Conservation (phyloP, 2,888 invertebrate genomes). For the Spilarctia lutea region DNA sequence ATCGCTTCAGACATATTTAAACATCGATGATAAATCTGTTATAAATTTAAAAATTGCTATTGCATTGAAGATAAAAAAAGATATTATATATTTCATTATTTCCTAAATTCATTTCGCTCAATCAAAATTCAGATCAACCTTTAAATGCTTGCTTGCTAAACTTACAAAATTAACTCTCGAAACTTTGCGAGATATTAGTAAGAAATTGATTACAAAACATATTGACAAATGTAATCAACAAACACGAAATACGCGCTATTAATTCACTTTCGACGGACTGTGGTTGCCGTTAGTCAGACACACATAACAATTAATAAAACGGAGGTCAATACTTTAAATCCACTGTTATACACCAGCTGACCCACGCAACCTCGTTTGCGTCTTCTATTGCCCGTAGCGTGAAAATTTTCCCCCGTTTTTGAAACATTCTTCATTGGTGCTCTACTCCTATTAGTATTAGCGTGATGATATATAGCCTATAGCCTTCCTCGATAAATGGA, state of each 20-base stretch:
- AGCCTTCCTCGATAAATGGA: too few species aligned
- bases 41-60: too few species aligned
- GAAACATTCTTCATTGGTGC: too few species aligned
- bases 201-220: not conserved
- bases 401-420: too few species aligned
- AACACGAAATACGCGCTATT: not conserved
- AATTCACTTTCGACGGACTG: not conserved
- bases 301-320: not conserved
- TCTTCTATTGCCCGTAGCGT: too few species aligned
- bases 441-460: too few species aligned
- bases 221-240: not conserved
- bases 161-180: not conserved
- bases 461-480: too few species aligned
- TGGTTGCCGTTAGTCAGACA: not conserved
- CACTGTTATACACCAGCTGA: too few species aligned
- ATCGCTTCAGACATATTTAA: not conserved
- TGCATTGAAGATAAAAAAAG: not conserved
- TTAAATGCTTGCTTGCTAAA: not conserved
- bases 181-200: not conserved
- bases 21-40: too few species aligned
- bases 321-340: not conserved
- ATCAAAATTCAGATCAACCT: not conserved
- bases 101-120: not conserved
- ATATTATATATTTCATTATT: too few species aligned
- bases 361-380: too few species aligned